Percentiles rank a stretch among this genome's conserved stretches.
These are phyloP conservation scores for Novumbra hubbsi DNA, from an alignment of 2,797 vertebrate species.

Conservation along the genomic window DNA sequence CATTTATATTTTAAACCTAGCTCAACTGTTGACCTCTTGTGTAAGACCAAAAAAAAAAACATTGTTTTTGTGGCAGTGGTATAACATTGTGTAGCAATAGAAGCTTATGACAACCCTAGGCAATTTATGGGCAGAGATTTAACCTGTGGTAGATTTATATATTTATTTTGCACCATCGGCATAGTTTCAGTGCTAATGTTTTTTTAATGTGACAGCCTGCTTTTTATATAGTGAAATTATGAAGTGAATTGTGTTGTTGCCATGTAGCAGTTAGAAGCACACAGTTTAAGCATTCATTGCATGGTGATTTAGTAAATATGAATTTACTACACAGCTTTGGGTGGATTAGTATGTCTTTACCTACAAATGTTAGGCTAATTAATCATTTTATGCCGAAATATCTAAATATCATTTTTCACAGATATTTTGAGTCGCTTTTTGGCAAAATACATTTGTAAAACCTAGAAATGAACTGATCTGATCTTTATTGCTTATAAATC, in stretches of 20 bases:
- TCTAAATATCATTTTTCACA: slow-evolving; percentile 17
- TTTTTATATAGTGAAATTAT: slow-evolving; percentile 37
- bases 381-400: neutral
- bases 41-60: too few species aligned
- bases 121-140: slow-evolving; percentile 12
- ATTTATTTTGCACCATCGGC: slow-evolving; percentile 51
- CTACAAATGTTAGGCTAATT: slow-evolving; percentile 27
- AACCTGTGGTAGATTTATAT: slow-evolving; percentile 14
- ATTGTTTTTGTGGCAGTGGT: too few species aligned
- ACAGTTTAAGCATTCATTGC: slow-evolving; percentile 54
- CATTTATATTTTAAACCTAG: too few species aligned
- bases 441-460: neutral
- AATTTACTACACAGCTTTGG: slow-evolving; percentile 31
- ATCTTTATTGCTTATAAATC: slow-evolving; percentile 11
- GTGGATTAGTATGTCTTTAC: slow-evolving; percentile 43
- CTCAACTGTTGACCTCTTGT: too few species aligned
- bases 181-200: slow-evolving; percentile 44
- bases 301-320: slow-evolving; percentile 59
- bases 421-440: slow-evolving; percentile 25
- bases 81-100: too few species aligned
- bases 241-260: slow-evolving; percentile 34
- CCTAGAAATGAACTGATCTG: neutral
- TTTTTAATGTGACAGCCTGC: slow-evolving; percentile 45
- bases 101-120: too few species aligned
- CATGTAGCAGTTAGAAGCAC: slow-evolving; percentile 52